A percentile compares a stretch with the other conserved stretches of the same genome.
phyloP scores from a whole-genome alignment of 2,888 invertebrate genomes.

The Tolmerus cingulatus region DNA sequence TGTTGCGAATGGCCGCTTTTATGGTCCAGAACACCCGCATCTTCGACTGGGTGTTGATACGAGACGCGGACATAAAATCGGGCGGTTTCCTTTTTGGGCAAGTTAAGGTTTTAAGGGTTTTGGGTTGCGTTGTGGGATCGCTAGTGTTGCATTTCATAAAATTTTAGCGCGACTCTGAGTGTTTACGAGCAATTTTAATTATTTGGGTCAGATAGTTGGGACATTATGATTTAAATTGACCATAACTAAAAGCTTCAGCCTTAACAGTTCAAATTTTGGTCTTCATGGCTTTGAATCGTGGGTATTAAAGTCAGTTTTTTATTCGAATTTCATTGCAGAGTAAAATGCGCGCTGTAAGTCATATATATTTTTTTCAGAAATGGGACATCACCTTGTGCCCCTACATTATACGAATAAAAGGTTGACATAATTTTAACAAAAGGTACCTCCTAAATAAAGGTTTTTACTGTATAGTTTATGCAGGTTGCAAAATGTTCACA shows the following conservation, averaged over 20 bases:
- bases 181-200: not conserved
- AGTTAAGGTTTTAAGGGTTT: not conserved
- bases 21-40: not conserved
- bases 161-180: not conserved
- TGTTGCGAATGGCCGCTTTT: slow-evolving; percentile 17
- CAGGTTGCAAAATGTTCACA: not conserved
- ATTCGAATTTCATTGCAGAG: not conserved
- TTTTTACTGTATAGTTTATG: not conserved
- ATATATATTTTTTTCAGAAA: not conserved
- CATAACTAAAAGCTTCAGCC: not conserved
- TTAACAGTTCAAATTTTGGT: not conserved
- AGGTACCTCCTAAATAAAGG: not conserved
- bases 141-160: not conserved
- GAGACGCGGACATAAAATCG: not conserved
- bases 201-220: not conserved
- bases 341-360: not conserved
- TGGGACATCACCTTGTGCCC: not conserved
- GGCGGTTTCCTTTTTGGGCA: not conserved
- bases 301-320: not conserved
- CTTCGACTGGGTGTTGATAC: not conserved
- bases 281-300: not conserved
- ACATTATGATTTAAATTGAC: not conserved
- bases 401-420: not conserved
- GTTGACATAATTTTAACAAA: not conserved
- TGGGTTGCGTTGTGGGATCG: not conserved